These are phyloP conservation scores for Marmota monax DNA, from an alignment of 2,113 vertebrate species.

Conservation along the genomic window DNA sequence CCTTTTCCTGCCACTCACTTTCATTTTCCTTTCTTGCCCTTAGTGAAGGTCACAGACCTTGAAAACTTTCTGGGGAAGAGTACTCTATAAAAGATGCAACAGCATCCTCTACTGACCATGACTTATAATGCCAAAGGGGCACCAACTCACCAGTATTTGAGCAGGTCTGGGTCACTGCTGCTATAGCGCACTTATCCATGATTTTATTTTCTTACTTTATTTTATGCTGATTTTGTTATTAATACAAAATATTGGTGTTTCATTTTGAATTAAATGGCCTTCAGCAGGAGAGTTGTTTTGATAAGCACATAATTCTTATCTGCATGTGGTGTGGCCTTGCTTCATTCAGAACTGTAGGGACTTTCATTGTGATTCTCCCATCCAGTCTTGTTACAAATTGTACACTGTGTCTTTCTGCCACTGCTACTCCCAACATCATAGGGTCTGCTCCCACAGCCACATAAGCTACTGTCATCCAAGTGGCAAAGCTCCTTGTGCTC, in stretches of 20 bases:
- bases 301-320: neutral
- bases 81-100: slow-evolving; percentile 58
- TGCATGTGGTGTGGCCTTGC: neutral
- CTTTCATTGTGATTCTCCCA: neutral
- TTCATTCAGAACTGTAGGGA: neutral
- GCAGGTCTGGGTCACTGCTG: neutral
- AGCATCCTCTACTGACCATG: slow-evolving; percentile 76
- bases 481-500: neutral
- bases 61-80: neutral
- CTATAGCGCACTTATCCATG: neutral
- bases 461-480: neutral
- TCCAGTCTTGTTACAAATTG: neutral
- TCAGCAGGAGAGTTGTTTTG: neutral
- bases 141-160: neutral
- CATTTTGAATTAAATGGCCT: neutral
- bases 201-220: neutral
- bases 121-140: neutral
- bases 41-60: slow-evolving; percentile 21
- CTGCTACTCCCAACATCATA: neutral
- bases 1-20: slow-evolving; percentile 6
- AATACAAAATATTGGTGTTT: neutral
- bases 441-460: neutral
- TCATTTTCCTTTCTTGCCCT: slow-evolving; percentile 56
- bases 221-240: neutral
- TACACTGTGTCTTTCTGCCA: neutral